A percentile compares a stretch with the other conserved stretches of the same genome.
Conservation (phyloP, 2,797 vertebrate genomes). For the Gorsachius magnificus region DNA sequence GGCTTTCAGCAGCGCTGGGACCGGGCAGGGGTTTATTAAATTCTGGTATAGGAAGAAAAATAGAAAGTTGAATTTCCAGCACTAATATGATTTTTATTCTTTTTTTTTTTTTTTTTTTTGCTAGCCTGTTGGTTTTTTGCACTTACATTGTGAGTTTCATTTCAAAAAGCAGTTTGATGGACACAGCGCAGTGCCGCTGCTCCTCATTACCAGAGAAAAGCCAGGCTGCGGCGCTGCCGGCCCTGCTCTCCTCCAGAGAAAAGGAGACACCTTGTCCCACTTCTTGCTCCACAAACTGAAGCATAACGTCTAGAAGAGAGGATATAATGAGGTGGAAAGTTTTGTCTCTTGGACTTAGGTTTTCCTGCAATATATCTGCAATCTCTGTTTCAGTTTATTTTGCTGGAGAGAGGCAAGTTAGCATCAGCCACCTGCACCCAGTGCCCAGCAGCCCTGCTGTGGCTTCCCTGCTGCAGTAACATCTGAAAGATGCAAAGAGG, state of each 20-base stretch:
- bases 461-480: not conserved
- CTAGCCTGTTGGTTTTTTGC: not conserved
- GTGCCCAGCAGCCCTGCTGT: rapidly evolving
- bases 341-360: not conserved
- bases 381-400: not conserved
- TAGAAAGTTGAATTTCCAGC: conserved; percentile 31
- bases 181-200: not conserved
- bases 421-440: rapidly evolving
- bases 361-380: rapidly evolving
- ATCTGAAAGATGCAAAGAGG: not conserved
- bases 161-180: not conserved
- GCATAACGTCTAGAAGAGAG: not conserved
- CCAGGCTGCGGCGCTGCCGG: not conserved
- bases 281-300: not conserved
- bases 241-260: not conserved
- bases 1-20: not conserved
- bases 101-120: not conserved
- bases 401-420: not conserved
- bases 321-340: not conserved
- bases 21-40: conserved; percentile 61
- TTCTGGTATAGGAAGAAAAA: conserved; percentile 46
- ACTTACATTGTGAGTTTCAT: not conserved
- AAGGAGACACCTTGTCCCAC: not conserved
- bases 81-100: conserved; percentile 23
- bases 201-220: not conserved